A percentile compares a stretch with the other conserved stretches of the same genome.
Conservation (phyloP, 2,113 vertebrate genomes). For the Corynorhinus townsendii region DNA sequence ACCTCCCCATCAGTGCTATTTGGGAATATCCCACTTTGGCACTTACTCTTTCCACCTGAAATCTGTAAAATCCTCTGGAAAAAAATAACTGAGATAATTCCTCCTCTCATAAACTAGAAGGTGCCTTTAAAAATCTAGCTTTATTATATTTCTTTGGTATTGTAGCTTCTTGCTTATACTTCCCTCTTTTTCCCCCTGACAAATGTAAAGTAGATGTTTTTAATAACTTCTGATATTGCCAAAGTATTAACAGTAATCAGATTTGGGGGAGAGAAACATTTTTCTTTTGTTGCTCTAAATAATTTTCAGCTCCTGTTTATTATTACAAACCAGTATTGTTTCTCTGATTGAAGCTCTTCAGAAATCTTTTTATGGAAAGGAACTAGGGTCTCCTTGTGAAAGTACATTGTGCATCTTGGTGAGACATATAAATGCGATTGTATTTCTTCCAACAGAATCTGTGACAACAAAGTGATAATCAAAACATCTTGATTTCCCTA, state of each 20-base stretch:
- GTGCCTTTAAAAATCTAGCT: neutral
- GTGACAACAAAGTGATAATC: neutral
- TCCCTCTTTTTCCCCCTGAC: neutral
- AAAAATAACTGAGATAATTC: constrained; percentile 9
- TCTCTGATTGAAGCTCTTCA: neutral
- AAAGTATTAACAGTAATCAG: neutral
- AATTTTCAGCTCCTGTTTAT: neutral
- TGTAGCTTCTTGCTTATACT: neutral
- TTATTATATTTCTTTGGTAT: constrained; percentile 5
- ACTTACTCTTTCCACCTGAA: neutral
- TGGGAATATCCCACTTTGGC: neutral
- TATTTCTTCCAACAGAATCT: constrained; percentile 7
- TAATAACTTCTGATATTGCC: neutral
- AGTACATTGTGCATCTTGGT: neutral
- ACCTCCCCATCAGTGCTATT: neutral
- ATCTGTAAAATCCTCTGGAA: constrained; percentile 28
- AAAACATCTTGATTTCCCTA: neutral
- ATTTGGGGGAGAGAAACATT: neutral
- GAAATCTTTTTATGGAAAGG: neutral
- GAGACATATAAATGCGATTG: neutral
- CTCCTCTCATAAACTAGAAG: neutral
- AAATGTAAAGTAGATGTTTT: constrained; percentile 28
- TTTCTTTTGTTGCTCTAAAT: neutral
- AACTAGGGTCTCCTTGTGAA: neutral
- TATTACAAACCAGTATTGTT: neutral